A percentile compares a stretch with the other conserved stretches of the same genome.
These are phyloP conservation scores for Perca flavescens DNA, from an alignment of 2,113 vertebrate genomes.

Conservation along the genomic window DNA sequence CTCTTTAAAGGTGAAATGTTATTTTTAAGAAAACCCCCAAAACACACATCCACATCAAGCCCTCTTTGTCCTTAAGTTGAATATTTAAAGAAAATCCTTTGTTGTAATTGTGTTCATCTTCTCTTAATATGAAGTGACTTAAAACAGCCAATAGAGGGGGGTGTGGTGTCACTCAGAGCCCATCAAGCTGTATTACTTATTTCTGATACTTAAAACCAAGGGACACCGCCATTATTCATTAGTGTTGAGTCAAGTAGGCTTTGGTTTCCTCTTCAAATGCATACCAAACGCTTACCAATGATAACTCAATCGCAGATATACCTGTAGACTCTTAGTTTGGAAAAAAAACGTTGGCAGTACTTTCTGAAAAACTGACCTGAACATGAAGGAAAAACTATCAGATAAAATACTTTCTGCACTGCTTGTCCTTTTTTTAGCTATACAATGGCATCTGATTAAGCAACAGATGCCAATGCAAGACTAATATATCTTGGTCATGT, in stretches of 20 bases:
- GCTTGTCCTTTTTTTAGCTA: not conserved
- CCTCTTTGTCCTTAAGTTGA: not conserved
- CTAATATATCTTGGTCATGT: not conserved
- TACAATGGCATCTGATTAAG: slow-evolving; percentile 3
- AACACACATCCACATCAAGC: not conserved
- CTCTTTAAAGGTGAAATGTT: slow-evolving; percentile 2
- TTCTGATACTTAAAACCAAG: slow-evolving; percentile 21
- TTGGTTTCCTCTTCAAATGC: slow-evolving; percentile 19
- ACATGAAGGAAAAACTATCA: slow-evolving; percentile 23
- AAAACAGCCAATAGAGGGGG: slow-evolving; percentile 57
- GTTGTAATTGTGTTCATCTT: not conserved
- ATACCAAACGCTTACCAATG: slow-evolving; percentile 6
- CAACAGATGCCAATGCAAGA: not conserved
- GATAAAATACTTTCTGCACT: not conserved
- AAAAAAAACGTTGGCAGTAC: not conserved
- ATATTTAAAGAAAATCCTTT: slow-evolving; percentile 1
- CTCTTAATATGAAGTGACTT: slow-evolving; percentile 16
- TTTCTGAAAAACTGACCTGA: not conserved
- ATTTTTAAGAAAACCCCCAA: not conserved
- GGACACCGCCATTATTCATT: slow-evolving; percentile 34
- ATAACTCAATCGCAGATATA: slow-evolving; percentile 23
- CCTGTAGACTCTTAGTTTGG: not conserved
- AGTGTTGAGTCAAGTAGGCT: slow-evolving; percentile 8
- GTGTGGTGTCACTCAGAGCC: slow-evolving; percentile 35
- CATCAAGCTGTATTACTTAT: not conserved